Conservation (phyloP, 2,113 vertebrate genomes). For the Isichthys henryi region DNA sequence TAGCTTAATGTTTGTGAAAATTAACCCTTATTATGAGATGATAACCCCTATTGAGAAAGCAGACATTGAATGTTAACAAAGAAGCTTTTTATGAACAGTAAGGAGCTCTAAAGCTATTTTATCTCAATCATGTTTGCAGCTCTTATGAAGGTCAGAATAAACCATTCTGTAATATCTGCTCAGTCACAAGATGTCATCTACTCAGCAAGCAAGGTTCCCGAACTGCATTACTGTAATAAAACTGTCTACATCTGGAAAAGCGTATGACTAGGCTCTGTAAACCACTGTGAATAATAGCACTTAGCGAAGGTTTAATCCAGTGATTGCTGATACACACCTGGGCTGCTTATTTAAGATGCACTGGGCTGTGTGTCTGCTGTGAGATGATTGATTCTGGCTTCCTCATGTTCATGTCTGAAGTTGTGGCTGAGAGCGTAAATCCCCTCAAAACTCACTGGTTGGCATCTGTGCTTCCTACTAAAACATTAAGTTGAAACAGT, state of each 20-base stretch:
- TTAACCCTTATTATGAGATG: not conserved
- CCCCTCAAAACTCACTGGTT: not conserved
- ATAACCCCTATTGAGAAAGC: not conserved
- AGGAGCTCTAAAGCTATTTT: not conserved
- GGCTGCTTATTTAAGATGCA: too few relatives aligned
- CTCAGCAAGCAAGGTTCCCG: not conserved
- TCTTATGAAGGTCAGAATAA: not conserved
- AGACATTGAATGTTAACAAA: not conserved
- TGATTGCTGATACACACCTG: not conserved
- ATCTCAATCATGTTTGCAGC: not conserved
- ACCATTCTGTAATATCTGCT: not conserved
- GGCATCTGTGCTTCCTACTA: not conserved
- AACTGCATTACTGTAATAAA: not conserved
- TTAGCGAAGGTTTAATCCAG: not conserved
- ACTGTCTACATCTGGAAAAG: not conserved
- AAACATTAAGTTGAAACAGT: not conserved
- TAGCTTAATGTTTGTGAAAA: not conserved
- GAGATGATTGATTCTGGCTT: not conserved
- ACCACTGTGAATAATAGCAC: not conserved
- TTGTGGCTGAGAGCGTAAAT: not conserved
- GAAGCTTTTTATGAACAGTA: not conserved
- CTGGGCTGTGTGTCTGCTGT: not conserved
- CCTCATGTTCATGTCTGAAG: not conserved
- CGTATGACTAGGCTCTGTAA: not conserved
- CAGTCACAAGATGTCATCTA: not conserved